Percentiles rank a stretch among this genome's conserved stretches.
These are phyloP conservation scores for Eptesicus fuscus DNA, from an alignment of 2,113 vertebrate genomes.

Conservation along the genomic window DNA sequence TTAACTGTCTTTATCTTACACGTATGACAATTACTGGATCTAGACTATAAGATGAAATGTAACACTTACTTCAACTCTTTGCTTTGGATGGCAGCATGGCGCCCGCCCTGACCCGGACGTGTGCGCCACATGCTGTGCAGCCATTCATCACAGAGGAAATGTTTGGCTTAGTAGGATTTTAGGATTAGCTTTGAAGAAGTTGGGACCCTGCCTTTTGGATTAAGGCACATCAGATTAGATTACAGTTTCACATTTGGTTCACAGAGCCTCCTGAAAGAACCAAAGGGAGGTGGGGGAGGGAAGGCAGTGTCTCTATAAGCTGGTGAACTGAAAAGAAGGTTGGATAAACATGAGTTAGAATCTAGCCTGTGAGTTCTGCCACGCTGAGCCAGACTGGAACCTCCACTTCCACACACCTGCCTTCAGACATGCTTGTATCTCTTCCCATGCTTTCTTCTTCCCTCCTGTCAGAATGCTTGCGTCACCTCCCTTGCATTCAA, in stretches of 20 bases:
- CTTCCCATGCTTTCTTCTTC: background rate
- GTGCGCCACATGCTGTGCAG: rapidly evolving
- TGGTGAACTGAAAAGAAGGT: background rate
- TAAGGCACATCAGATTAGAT: background rate
- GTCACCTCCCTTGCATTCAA: background rate
- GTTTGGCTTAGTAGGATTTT: background rate
- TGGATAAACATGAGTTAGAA: no score
- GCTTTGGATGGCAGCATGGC: rapidly evolving
- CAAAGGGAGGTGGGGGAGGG: background rate
- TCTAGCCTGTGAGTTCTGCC: rapidly evolving
- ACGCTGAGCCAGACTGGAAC: rapidly evolving
- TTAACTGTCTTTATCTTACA: background rate
- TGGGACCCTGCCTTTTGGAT: background rate
- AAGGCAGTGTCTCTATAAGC: background rate
- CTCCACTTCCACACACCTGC: background rate
- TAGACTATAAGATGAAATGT: background rate
- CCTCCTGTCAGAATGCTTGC: background rate
- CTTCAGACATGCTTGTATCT: rapidly evolving
- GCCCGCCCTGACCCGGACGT: rapidly evolving
- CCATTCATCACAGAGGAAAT: background rate
- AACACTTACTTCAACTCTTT: background rate
- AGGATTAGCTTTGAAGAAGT: background rate
- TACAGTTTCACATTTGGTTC: background rate
- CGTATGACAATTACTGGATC: background rate
- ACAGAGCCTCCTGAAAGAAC: background rate